A percentile compares a stretch with the other conserved stretches of the same genome.
Conservation (phyloP, 1,140 invertebrate species). For the Drosophila lowei region DNA sequence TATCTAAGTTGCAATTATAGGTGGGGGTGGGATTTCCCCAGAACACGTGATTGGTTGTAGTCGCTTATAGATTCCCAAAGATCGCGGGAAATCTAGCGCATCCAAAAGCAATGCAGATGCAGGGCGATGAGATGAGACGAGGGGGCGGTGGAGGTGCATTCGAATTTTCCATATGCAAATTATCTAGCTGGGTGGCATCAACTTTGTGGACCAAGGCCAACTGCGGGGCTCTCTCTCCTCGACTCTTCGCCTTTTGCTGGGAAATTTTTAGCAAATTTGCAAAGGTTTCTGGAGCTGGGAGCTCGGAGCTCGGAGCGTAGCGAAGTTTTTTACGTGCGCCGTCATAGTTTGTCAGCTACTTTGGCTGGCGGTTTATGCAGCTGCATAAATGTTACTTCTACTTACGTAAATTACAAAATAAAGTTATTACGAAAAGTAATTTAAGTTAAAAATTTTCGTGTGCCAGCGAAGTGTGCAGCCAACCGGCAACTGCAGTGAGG, state of each 20-base stretch:
- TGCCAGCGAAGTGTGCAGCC: conserved; percentile 73
- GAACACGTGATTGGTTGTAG: conserved; percentile 23
- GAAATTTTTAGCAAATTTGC: conserved; percentile 65
- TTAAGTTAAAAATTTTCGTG: conserved; percentile 80
- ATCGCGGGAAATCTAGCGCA: conserved; percentile 35
- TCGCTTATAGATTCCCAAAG: conserved; percentile 42
- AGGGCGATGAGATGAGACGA: no score
- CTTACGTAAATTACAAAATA: conserved; percentile 82
- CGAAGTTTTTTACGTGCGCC: conserved; percentile 74
- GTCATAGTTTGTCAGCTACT: conserved; percentile 81
- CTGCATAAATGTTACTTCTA: conserved; percentile 82
- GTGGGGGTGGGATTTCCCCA: background rate
- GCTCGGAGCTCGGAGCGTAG: conserved; percentile 14
- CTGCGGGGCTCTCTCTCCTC: background rate
- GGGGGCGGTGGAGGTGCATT: background rate
- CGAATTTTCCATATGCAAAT: conserved; percentile 43
- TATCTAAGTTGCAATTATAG: no score
- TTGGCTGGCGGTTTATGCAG: conserved; percentile 72
- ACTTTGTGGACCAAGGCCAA: conserved; percentile 37
- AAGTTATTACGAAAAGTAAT: conserved; percentile 81
- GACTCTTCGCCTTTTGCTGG: conserved; percentile 9
- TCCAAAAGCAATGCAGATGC: conserved; percentile 24
- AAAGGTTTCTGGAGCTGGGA: conserved; percentile 56
- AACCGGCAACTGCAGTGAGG: conserved; percentile 62
- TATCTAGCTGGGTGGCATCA: conserved; percentile 43